Evolutionary conservation across 2,797 vertebrate genomes (phyloP), one percentile per base, ranked within the genome.

Genomic region (Aratinga solstitialis): DNA sequence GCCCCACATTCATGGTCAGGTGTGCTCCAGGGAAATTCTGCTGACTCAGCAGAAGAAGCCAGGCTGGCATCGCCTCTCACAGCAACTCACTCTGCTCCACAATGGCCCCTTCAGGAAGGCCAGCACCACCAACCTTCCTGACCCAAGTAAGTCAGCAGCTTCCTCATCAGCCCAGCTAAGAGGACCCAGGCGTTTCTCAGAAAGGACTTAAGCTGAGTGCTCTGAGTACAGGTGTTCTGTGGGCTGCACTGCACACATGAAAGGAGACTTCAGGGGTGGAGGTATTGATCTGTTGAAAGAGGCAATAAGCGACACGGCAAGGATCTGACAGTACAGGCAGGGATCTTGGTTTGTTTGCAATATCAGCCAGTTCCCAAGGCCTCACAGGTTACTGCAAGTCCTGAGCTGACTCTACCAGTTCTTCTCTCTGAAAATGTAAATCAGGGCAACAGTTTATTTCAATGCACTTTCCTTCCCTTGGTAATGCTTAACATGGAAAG

Each of bases 361-460:
- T 75, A 75, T 11, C 63, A 15, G 77, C 61, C 56, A 50, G 48
- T 89, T 94, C 76, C 72, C 90, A 94, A 69, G 90, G 81, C 77
- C 87, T 78, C 68, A 20, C 79, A 94, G 92, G 94, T 92, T 95
- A 81, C 87, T 68, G 47, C 0, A 5, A 82, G 86, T 74, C 85
- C 85, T 71, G 69, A 94, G 89, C 90, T 88, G 89, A 93, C 87
- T 92, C 71, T 61, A 84, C 48, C 68, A 95, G 85, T 50, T 90
- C 68, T 93, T 50, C 45, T 63, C 74, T 84, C 75, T 82, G 69
- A 81, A 96, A 93, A 95, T 77, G 88, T 61, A 65, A 82, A 82
- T 77, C n/a, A 87, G 81, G 91, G 88, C 78, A 83, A 63, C 86
- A 78, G 78, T 92, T 93, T 74, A 82, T 93, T 84, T 95, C 90